Evolutionary conservation across 2,113 vertebrate genomes (phyloP).

Genomic region (Electrona antarctica): DNA sequence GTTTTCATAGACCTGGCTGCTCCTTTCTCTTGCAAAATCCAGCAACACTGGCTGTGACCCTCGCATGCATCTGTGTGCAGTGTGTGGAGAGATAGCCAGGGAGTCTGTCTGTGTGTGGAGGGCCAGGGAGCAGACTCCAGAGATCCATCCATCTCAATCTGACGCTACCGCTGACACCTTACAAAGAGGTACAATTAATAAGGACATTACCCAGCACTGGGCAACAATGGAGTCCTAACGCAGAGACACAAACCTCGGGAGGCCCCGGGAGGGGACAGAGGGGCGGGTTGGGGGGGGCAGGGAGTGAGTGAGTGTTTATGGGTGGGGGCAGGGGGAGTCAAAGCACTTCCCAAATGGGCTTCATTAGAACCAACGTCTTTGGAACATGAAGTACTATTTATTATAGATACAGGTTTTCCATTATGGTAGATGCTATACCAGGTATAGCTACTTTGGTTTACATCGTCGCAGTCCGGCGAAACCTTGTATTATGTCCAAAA

Average conservation of each 20-base stretch:
- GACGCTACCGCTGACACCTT: conserved; percentile 79
- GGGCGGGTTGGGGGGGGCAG: conserved; percentile 32
- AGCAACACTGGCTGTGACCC: too few species aligned
- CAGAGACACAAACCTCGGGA: conserved; percentile 81
- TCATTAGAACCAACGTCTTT: conserved; percentile 77
- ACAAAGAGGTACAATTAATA: conserved; percentile 85
- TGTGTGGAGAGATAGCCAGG: conserved; percentile 67
- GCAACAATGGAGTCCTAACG: conserved; percentile 82
- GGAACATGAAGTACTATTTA: conserved; percentile 74
- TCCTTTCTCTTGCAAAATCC: too few species aligned
- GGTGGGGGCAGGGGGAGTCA: conserved; percentile 65
- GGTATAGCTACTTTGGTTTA: conserved; percentile 50
- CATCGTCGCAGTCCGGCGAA: conserved; percentile 3
- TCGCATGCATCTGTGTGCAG: conserved; percentile 60
- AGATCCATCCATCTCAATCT: conserved; percentile 84
- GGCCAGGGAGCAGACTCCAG: conserved; percentile 77
- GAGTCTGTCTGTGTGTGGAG: conserved; percentile 57
- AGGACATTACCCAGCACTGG: conserved; percentile 81
- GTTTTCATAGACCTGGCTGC: too few species aligned
- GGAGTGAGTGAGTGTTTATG: conserved; percentile 63
- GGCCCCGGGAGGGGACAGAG: conserved; percentile 66
- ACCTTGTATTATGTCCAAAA: too few species aligned
- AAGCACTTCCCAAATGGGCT: conserved; percentile 71
- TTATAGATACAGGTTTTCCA: conserved; percentile 60
- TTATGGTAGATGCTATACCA: conserved; percentile 52